Base-by-base conservation (phyloP, 2,888 invertebrate genomes). In the Trissonchulus latispiculum region DNA sequence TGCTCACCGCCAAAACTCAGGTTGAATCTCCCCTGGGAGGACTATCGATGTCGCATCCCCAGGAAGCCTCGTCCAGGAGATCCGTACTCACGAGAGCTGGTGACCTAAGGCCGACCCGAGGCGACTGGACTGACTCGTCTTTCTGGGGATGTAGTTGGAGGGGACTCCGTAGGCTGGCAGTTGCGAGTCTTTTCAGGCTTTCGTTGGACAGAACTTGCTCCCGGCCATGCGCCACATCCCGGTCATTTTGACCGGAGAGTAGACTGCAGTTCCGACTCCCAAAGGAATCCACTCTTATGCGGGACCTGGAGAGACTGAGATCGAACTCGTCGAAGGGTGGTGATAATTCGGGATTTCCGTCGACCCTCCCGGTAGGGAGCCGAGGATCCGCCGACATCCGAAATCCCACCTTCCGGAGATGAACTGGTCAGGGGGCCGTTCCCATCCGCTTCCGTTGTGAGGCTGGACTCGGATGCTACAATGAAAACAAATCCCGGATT, bases 1-100 rank as follows among this genome's bases (percentile, higher is more conserved):
- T n/a, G n/a, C n/a, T 72, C 3, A 72, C 72, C 72, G 2, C 59
- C 37, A 71, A 72, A 72, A 37, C 68, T 72, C 72, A 72, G 8
- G n/a, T 33, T 2, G 59, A 48, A n/a, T 15, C 28, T n/a, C 33
- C 72, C 29, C 2, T 71, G n/a, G 61, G 33, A 33, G 67, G 72
- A 18, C 62, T 37, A 2, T 70, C 68, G 66, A 64, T 64, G 32
- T 69, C 67, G 3, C 3, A 3, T 8, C 61, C 72, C 71, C 71
- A 71, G 48, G 8, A 15, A 48, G 31, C 70, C 8, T 37, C 18
- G 70, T 23, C 48, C 2, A 32, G 3, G 3, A 70, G 29, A 32
- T 71, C 71, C 2, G 61, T 61, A 35, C 71, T 71, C 3, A 59
- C 71, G 61, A 71, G 48, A 23, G 48, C 8, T 48, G 48, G 48